Conservation (phyloP, 2,797 vertebrate species). For the Pseudotriccus pelzelni region DNA sequence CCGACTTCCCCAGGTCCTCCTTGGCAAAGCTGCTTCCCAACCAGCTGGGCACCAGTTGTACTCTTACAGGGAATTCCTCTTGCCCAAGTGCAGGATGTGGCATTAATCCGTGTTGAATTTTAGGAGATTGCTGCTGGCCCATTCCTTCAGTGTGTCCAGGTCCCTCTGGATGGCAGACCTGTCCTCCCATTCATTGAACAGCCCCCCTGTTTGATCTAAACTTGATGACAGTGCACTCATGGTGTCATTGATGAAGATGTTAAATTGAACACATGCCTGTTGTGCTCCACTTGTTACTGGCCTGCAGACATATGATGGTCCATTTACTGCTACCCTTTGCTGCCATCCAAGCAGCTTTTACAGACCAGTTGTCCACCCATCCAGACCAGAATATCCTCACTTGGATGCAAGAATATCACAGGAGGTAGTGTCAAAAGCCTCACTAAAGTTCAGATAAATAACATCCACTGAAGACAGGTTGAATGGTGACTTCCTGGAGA, state of each 20-base stretch:
- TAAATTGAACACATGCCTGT: background rate
- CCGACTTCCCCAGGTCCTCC: background rate
- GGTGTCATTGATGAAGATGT: background rate
- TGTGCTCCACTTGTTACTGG: background rate
- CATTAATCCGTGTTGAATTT: background rate
- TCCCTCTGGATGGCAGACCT: background rate
- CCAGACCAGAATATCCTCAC: background rate
- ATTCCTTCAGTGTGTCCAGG: background rate
- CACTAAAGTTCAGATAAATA: background rate
- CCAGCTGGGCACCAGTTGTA: background rate
- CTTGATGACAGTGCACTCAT: background rate
- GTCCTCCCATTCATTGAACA: background rate
- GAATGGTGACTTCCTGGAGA: background rate
- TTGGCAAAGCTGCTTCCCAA: background rate
- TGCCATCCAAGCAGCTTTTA: background rate
- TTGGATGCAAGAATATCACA: background rate
- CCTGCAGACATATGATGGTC: background rate
- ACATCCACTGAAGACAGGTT: background rate
- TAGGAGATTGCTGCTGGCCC: background rate
- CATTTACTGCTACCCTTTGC: background rate
- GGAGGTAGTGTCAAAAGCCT: background rate
- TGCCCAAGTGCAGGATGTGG: background rate
- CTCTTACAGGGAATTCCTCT: background rate
- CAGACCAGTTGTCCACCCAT: accelerated
- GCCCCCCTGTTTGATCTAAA: background rate